Evolutionary conservation across 2,113 vertebrate genomes (phyloP).

Genomic region (Oenanthe oenanthe): DNA sequence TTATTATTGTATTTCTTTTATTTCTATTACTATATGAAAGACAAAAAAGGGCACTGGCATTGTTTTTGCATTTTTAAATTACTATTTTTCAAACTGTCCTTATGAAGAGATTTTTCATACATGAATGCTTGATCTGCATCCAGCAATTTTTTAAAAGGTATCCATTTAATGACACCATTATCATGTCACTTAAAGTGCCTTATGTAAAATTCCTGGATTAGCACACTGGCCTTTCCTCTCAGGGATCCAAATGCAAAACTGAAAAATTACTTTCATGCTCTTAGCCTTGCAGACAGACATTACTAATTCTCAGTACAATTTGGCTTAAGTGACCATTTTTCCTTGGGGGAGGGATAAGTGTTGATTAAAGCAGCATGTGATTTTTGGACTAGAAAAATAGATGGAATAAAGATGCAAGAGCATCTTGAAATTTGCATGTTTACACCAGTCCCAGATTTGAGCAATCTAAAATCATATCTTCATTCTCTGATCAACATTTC

Average conservation of each 20-base stretch:
- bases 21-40: background rate
- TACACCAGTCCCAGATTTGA: background rate
- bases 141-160: slow-evolving; percentile 21
- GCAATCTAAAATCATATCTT: background rate
- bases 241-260: slow-evolving; percentile 45
- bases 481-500: slow-evolving; percentile 6
- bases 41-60: background rate
- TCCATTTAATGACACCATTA: slow-evolving; percentile 42
- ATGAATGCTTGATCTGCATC: background rate
- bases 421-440: background rate
- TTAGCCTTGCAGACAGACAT: slow-evolving; percentile 63
- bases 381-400: slow-evolving; percentile 1
- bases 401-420: background rate
- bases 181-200: slow-evolving; percentile 20
- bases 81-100: background rate
- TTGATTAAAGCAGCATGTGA: background rate
- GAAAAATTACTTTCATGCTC: slow-evolving; percentile 60
- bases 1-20: background rate
- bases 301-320: slow-evolving; percentile 54
- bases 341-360: background rate
- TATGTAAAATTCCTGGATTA: slow-evolving; percentile 41
- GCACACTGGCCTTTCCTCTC: slow-evolving; percentile 49
- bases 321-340: slow-evolving; percentile 13
- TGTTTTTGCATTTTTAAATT: background rate
- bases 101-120: background rate